phyloP scores from a whole-genome alignment of 2,113 vertebrate genomes.

The Cebus imitator region DNA sequence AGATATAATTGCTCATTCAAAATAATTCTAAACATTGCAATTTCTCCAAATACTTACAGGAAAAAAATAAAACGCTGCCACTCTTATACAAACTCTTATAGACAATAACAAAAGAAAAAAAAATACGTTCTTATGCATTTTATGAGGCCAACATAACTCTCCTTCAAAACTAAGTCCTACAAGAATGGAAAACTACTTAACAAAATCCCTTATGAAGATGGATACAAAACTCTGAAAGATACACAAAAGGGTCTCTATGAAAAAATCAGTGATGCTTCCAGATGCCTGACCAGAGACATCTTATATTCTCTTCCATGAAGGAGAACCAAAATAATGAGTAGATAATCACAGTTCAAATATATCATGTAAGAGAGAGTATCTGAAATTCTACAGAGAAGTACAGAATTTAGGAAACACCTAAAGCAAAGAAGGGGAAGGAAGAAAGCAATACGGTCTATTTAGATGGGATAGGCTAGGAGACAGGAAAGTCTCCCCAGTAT shows the following conservation, averaged over 20 bases:
- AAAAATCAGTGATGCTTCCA: neutral
- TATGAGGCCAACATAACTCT: neutral
- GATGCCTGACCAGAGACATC: neutral
- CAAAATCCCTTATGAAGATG: neutral
- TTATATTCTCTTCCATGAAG: neutral
- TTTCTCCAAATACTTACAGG: neutral
- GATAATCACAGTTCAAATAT: neutral
- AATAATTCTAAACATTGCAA: neutral
- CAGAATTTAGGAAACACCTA: neutral
- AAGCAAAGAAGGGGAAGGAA: neutral
- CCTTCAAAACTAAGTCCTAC: neutral
- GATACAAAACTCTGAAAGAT: neutral
- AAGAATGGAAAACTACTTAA: neutral
- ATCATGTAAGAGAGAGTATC: neutral
- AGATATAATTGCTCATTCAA: neutral
- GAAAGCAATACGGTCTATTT: neutral
- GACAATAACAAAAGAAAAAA: neutral
- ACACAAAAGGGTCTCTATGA: neutral
- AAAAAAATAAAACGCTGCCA: accelerated
- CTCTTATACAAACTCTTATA: neutral
- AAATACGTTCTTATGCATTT: neutral
- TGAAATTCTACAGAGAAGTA: neutral
- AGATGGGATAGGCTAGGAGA: neutral
- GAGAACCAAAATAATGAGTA: neutral
- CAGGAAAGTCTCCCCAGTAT: neutral